Percentiles rank a stretch among this genome's conserved stretches.
These are phyloP conservation scores for Psittacula cyanocephala DNA, from an alignment of 2,113 vertebrate species.

Conservation along the genomic window DNA sequence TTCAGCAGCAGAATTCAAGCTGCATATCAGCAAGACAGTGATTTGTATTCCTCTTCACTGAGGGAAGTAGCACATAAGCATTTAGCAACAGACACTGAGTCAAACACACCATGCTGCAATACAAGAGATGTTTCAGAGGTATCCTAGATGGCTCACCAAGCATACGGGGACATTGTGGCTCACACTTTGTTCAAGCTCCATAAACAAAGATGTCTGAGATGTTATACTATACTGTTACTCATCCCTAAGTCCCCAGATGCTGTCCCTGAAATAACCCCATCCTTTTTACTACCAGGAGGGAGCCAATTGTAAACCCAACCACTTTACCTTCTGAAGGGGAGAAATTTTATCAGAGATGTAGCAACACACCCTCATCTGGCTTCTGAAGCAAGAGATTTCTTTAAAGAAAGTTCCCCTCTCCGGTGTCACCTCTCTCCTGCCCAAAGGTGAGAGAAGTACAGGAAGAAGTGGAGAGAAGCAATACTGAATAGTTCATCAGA, in stretches of 20 bases:
- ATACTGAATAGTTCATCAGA: background rate
- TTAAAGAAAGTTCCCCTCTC: background rate
- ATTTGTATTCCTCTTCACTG: rapidly evolving
- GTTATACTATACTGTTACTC: background rate
- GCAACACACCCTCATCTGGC: background rate
- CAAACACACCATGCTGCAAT: background rate
- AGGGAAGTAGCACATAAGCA: background rate
- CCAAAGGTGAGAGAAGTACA: background rate
- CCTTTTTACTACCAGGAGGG: background rate
- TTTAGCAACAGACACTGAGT: background rate
- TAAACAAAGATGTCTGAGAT: background rate
- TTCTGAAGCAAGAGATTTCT: background rate
- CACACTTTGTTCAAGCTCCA: background rate
- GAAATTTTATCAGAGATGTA: background rate
- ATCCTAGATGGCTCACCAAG: background rate
- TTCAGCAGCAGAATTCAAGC: background rate
- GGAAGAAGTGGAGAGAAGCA: background rate
- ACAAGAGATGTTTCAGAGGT: background rate
- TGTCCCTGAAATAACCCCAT: background rate
- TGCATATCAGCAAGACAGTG: background rate
- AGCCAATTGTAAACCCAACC: background rate
- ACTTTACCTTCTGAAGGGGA: background rate
- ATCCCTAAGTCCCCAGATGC: background rate
- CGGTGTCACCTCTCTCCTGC: background rate
- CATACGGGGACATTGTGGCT: rapidly evolving